Conservation (phyloP, 1,140 invertebrate species). For the Zaprionus inermis region DNA sequence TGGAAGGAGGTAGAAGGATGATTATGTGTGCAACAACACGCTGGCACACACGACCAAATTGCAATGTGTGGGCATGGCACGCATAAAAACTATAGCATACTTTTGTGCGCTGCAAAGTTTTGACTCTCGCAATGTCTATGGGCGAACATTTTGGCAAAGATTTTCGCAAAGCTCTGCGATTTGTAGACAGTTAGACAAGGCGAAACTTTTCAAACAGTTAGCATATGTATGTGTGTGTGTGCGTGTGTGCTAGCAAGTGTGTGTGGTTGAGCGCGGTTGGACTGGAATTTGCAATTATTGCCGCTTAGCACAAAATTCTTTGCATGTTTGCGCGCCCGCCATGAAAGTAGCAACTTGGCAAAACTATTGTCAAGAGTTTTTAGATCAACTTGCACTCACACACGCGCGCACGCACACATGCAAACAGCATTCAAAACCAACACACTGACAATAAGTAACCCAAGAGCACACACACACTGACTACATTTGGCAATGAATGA, state of each 20-base stretch:
- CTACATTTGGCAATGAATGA: constrained; percentile 63
- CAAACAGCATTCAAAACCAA: constrained; percentile 1
- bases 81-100: constrained; percentile 68
- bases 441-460: constrained; percentile 5
- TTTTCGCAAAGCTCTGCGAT: constrained; percentile 78
- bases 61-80: constrained; percentile 51
- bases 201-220: constrained; percentile 55
- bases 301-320: constrained; percentile 78
- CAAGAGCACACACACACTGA: constrained; percentile 1
- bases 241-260: constrained; percentile 29
- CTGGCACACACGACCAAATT: constrained; percentile 49
- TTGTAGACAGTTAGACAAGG: constrained; percentile 78
- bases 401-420: constrained; percentile 11
- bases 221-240: constrained; percentile 8
- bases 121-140: constrained; percentile 71
- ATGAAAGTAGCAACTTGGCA: constrained; percentile 74
- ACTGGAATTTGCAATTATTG: constrained; percentile 80
- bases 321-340: constrained; percentile 65
- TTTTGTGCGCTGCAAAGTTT: constrained; percentile 63
- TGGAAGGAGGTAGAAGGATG: not conserved
- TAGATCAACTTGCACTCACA: constrained; percentile 37
- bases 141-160: constrained; percentile 79
- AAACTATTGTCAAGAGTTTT: constrained; percentile 79
- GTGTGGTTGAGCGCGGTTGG: constrained; percentile 54
- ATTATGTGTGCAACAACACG: constrained; percentile 46